Evolutionary conservation across 2,797 vertebrate genomes (phyloP).

Genomic region (Rachycentron canadum): DNA sequence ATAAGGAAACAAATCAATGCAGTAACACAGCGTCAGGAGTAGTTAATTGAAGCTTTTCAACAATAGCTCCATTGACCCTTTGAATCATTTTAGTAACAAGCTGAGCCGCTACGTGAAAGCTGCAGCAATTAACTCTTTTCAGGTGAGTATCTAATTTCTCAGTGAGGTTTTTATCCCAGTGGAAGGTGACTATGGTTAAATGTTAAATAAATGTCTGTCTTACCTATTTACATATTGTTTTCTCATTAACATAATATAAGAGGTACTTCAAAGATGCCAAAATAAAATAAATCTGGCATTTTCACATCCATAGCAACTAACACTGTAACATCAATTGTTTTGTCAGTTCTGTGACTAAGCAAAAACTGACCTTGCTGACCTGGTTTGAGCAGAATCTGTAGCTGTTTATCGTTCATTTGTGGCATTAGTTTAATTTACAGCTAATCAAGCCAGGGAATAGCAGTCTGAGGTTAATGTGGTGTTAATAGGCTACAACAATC

Average conservation of each 20-base stretch:
- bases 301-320: no score
- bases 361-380: not conserved
- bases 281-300: no score
- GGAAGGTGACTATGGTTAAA: not conserved
- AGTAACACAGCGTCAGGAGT: not conserved
- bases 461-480: not conserved
- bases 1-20: constrained; percentile 10
- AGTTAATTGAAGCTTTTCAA: constrained; percentile 8
- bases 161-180: not conserved
- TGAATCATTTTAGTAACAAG: constrained; percentile 10
- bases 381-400: no score
- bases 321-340: not conserved
- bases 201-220: no score
- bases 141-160: not conserved
- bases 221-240: no score
- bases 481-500: not conserved
- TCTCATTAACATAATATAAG: no score
- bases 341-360: not conserved
- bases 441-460: not conserved
- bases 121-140: not conserved
- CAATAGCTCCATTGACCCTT: not conserved
- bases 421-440: not conserved
- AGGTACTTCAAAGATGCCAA: no score
- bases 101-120: not conserved
- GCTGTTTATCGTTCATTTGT: not conserved